Percentiles rank a stretch among this genome's conserved stretches.
Evolutionary conservation across 2,888 invertebrate genomes (phyloP).

Genomic region (Drosophila limbata): DNA sequence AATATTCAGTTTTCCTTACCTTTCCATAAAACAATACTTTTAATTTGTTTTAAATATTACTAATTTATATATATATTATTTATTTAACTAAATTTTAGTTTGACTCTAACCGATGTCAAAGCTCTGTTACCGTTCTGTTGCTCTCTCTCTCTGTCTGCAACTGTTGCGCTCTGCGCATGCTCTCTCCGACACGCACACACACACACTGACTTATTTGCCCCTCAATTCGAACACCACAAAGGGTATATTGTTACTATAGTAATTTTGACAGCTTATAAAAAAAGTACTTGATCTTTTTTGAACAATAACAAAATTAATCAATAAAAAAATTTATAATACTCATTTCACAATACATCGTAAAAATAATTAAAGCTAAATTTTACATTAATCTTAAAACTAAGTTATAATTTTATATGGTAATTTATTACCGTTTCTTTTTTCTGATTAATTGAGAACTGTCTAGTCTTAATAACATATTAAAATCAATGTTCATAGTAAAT

Average conservation of each 20-base stretch:
- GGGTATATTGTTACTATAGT: background rate
- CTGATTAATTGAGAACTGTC: no score
- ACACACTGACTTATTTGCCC: slow-evolving; percentile 1
- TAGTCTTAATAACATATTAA: no score
- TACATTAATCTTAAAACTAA: no score
- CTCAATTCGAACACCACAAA: background rate
- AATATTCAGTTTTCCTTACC: slow-evolving; percentile 28
- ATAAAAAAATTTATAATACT: no score
- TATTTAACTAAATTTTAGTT: background rate
- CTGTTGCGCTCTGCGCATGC: slow-evolving; percentile 60
- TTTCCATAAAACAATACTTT: background rate
- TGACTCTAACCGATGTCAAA: slow-evolving; percentile 33
- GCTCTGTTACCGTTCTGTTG: slow-evolving; percentile 43
- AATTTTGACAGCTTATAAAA: background rate
- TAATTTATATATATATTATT: background rate
- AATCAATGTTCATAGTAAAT: no score
- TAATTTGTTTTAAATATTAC: background rate
- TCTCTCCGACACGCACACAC: slow-evolving; percentile 41
- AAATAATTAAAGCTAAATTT: no score
- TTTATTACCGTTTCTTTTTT: no score
- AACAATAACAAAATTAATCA: no score
- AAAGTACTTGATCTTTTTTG: no score
- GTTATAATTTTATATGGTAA: no score
- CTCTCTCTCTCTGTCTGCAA: slow-evolving; percentile 37
- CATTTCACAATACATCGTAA: no score